Evolutionary conservation across 2,888 invertebrate species (phyloP).

Genomic region (Drosophila anomalata): DNA sequence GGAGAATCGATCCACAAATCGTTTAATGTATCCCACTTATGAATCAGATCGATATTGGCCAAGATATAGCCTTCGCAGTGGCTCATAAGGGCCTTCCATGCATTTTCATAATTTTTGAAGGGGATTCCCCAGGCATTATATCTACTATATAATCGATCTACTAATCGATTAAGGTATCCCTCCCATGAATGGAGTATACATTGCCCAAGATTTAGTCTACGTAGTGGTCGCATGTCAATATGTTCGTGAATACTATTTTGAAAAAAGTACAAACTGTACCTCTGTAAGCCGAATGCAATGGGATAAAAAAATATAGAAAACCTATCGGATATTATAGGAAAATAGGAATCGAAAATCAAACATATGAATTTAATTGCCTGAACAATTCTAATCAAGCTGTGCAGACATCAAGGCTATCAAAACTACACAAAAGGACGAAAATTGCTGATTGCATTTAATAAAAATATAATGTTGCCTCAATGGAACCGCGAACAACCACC

Average conservation of each 20-base stretch:
- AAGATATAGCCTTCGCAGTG: too few species aligned
- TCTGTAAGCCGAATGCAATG: conserved; percentile 12
- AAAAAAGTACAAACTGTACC: neutral
- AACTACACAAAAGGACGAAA: conserved; percentile 59
- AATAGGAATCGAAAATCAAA: conserved; percentile 58
- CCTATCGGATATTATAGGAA: conserved; percentile 32
- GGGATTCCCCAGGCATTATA: too few species aligned
- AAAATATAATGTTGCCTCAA: conserved; percentile 76
- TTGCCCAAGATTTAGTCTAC: too few species aligned
- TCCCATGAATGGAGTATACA: too few species aligned
- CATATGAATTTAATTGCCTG: conserved; percentile 79
- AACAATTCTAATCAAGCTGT: conserved; percentile 67
- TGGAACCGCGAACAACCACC: conserved; percentile 45
- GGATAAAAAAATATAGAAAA: conserved; percentile 10
- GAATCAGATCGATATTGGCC: too few species aligned
- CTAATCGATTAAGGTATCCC: too few species aligned
- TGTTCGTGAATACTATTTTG: neutral
- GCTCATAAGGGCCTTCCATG: too few species aligned
- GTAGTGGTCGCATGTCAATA: too few species aligned
- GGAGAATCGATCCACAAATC: too few species aligned
- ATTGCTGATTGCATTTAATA: conserved; percentile 76
- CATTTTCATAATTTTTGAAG: too few species aligned
- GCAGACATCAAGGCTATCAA: conserved; percentile 54
- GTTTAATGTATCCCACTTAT: too few species aligned
- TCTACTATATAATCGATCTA: too few species aligned